phyloP scores from a whole-genome alignment of 2,113 vertebrate species.

The Microtus richardsoni region DNA sequence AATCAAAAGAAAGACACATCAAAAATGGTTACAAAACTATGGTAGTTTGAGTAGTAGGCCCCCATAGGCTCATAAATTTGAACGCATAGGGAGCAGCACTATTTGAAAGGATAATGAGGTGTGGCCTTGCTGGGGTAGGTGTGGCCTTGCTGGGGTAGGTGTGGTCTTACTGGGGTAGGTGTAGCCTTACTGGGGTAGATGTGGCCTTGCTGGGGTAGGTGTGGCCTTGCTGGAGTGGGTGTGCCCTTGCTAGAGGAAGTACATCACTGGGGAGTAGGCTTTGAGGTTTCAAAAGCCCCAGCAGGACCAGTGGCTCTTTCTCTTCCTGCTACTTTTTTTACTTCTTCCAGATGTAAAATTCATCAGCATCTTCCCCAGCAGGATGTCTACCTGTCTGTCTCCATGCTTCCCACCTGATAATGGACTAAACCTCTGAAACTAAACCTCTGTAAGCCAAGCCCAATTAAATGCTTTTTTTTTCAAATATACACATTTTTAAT shows the following conservation, averaged over 20 bases:
- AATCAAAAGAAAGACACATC: not conserved
- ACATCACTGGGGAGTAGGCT: not conserved
- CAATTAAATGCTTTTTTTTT: not conserved
- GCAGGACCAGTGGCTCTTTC: not conserved
- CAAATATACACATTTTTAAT: conserved; percentile 94
- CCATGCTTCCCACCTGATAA: not conserved
- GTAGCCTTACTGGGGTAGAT: not conserved
- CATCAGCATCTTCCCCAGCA: not conserved
- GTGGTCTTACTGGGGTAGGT: too few species aligned
- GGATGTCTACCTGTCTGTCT: not conserved
- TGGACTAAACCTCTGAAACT: not conserved
- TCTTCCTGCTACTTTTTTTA: not conserved
- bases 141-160: not conserved
- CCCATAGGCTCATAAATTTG: not conserved
- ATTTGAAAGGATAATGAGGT: not conserved
- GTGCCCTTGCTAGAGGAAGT: not conserved
- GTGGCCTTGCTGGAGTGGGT: not conserved
- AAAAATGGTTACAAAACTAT: not conserved
- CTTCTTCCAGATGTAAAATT: not conserved
- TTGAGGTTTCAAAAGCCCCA: not conserved
- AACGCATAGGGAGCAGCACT: not conserved
- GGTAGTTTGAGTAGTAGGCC: not conserved
- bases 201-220: not conserved
- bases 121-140: not conserved
- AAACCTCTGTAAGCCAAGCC: not conserved